These are phyloP conservation scores for Brachionus sp. DNA, from an alignment of 1,140 invertebrate genomes.

Conservation along the genomic window DNA sequence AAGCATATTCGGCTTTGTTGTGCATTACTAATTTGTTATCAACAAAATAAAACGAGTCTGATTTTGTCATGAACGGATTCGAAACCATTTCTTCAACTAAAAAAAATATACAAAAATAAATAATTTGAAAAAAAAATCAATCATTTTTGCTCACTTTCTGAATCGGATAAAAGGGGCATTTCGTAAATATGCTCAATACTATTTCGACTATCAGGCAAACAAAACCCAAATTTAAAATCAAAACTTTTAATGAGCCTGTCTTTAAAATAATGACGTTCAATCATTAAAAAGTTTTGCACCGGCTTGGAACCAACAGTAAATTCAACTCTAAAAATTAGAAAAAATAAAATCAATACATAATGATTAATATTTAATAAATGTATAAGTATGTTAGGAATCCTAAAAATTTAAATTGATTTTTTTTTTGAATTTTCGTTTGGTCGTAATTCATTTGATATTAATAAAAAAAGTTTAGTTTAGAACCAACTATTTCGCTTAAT, in stretches of 20 bases:
- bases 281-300: slow-evolving; percentile 95
- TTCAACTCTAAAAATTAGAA: slow-evolving; percentile 72
- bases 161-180: slow-evolving; percentile 80
- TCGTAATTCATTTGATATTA: too few relatives aligned
- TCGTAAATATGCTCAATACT: slow-evolving; percentile 99
- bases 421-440: neutral
- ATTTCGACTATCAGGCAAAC: slow-evolving; percentile 93
- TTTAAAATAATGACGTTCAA: slow-evolving; percentile 92
- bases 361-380: too few relatives aligned
- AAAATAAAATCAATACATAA: too few relatives aligned
- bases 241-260: slow-evolving; percentile 93
- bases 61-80: slow-evolving; percentile 89
- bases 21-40: slow-evolving; percentile 95
- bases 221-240: slow-evolving; percentile 99
- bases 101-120: slow-evolving; percentile 54
- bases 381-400: too few relatives aligned
- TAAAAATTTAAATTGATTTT: neutral
- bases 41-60: slow-evolving; percentile 98
- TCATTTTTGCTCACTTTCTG: slow-evolving; percentile 82
- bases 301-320: slow-evolving; percentile 87
- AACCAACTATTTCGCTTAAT: too few relatives aligned
- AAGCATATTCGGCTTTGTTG: slow-evolving; percentile 96
- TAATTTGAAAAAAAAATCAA: neutral
- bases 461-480: too few relatives aligned
- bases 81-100: slow-evolving; percentile 92